Conservation (phyloP, 2,888 invertebrate genomes). For the Xestoiulus laeticollis region DNA sequence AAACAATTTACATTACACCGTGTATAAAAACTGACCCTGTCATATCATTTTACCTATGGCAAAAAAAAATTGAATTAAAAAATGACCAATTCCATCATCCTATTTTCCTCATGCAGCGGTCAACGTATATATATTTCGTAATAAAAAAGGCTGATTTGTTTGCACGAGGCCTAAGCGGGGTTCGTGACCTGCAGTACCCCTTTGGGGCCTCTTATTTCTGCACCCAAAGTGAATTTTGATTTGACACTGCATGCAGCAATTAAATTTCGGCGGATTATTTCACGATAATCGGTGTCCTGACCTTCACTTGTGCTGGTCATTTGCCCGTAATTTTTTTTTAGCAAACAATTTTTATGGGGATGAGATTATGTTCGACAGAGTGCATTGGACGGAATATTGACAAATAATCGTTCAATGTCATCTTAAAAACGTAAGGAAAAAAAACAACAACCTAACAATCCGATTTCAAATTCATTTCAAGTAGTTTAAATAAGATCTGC, state of each 20-base stretch:
- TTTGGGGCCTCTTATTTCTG: not conserved
- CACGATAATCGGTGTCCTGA: not conserved
- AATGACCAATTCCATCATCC: too few relatives aligned
- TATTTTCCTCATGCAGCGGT: not conserved
- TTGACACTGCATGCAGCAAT: not conserved
- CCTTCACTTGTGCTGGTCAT: not conserved
- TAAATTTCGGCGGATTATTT: not conserved
- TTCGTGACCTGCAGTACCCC: not conserved
- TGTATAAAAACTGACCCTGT: too few relatives aligned
- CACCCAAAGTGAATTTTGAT: not conserved
- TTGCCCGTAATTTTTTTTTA: not conserved
- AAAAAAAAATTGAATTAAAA: too few relatives aligned
- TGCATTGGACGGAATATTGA: not conserved
- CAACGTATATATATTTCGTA: not conserved
- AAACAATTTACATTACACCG: too few relatives aligned
- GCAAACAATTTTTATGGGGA: not conserved
- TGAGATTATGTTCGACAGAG: too few relatives aligned
- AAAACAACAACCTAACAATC: not conserved
- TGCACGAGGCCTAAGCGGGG: not conserved
- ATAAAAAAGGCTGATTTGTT: not conserved
- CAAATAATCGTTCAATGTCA: conserved; percentile 9
- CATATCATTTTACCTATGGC: too few relatives aligned
- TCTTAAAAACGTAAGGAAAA: not conserved
- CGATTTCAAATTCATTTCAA: not conserved
- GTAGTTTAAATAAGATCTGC: too few relatives aligned